phyloP scores from a whole-genome alignment of 2,888 invertebrate species.

The Galeopsomyia nigrocyanea region DNA sequence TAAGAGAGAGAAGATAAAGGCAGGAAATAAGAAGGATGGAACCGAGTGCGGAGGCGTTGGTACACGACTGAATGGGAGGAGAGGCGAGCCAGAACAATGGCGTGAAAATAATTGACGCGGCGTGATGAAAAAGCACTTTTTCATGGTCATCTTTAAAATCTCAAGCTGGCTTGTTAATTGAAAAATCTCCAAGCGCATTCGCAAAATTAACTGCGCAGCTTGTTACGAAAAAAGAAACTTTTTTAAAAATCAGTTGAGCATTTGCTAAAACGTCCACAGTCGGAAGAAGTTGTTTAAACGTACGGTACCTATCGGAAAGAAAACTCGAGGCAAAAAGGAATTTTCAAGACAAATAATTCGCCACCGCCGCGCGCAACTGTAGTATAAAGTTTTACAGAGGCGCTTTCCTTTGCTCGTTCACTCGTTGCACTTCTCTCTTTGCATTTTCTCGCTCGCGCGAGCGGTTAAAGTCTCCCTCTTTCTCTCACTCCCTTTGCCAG shows the following conservation, averaged over 20 bases:
- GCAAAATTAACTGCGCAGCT: too few species aligned
- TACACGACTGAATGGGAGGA: constrained; percentile 17
- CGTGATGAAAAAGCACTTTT: background rate
- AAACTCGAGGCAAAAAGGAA: background rate
- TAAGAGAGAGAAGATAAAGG: constrained; percentile 27
- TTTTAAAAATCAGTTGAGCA: too few species aligned
- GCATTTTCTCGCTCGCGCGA: constrained; percentile 16
- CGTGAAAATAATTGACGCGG: constrained; percentile 42
- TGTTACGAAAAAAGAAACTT: too few species aligned
- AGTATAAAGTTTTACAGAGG: constrained; percentile 5
- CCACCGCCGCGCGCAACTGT: too few species aligned
- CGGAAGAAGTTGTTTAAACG: background rate
- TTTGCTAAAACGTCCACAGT: too few species aligned
- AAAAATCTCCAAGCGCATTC: too few species aligned
- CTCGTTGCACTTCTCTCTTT: constrained; percentile 16
- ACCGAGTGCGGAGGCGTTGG: constrained; percentile 16
- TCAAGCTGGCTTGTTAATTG: too few species aligned
- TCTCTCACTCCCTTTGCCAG: constrained; percentile 4
- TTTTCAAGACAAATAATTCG: constrained; percentile 7
- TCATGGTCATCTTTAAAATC: too few species aligned
- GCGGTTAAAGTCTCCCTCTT: constrained; percentile 10
- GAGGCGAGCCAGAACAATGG: constrained; percentile 31
- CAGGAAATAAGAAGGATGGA: constrained; percentile 36
- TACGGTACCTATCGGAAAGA: constrained; percentile 1
- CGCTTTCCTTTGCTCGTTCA: constrained; percentile 17